Conservation (phyloP, 2,888 invertebrate genomes). For the Meiosimyza decipiens region DNA sequence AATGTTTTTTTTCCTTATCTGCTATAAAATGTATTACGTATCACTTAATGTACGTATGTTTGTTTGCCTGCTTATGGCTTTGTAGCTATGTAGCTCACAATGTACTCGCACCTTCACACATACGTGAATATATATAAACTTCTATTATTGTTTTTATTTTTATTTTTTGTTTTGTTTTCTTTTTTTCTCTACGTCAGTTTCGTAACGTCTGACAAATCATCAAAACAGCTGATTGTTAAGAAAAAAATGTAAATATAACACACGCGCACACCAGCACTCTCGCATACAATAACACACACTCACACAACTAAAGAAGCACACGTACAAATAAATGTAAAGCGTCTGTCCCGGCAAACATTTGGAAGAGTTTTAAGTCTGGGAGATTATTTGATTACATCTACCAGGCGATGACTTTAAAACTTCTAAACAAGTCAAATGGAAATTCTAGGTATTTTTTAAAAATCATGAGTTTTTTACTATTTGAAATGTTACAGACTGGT, state of each 20-base stretch:
- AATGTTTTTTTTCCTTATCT: constrained; percentile 36
- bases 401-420: too few species aligned
- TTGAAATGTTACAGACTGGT: too few species aligned
- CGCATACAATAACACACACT: not conserved
- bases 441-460: too few species aligned
- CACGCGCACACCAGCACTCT: not conserved
- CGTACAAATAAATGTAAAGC: not conserved
- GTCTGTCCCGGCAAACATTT: too few species aligned
- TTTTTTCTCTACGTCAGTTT: constrained; percentile 38
- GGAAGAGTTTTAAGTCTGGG: too few species aligned
- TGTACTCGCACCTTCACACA: not conserved
- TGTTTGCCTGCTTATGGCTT: not conserved
- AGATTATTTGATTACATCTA: too few species aligned
- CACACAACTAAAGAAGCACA: constrained; percentile 2
- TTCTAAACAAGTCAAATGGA: too few species aligned
- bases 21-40: constrained; percentile 10
- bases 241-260: not conserved
- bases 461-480: too few species aligned
- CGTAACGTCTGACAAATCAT: constrained; percentile 41
- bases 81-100: not conserved
- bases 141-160: constrained; percentile 25
- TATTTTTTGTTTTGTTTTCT: constrained; percentile 24
- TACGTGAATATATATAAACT: constrained; percentile 8
- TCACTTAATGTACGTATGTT: constrained; percentile 23
- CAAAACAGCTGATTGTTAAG: constrained; percentile 47